These are phyloP conservation scores for Diachasma alloeum DNA, from an alignment of 1,140 invertebrate genomes.

Conservation along the genomic window DNA sequence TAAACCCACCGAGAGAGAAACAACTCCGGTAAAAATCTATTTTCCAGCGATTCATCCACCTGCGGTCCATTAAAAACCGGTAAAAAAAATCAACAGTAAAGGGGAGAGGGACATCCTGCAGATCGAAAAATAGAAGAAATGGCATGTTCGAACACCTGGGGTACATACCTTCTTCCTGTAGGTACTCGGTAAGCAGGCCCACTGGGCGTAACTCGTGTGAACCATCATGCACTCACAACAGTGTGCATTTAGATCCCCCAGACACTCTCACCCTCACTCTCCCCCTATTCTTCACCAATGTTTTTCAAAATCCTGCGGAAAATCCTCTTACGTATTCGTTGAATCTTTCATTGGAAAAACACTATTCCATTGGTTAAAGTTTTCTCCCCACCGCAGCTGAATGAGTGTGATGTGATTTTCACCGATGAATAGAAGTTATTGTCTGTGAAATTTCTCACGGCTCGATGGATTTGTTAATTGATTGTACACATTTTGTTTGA, in stretches of 20 bases:
- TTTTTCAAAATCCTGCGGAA: background rate
- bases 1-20: background rate
- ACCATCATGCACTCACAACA: slow-evolving; percentile 46
- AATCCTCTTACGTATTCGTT: slow-evolving; percentile 28
- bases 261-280: background rate
- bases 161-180: slow-evolving; percentile 62
- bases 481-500: background rate
- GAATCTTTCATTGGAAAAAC: slow-evolving; percentile 16
- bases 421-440: background rate
- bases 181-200: slow-evolving; percentile 63
- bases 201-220: slow-evolving; percentile 63
- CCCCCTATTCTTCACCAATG: background rate
- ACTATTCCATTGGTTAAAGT: background rate
- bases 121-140: background rate
- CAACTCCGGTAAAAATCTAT: background rate
- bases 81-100: background rate
- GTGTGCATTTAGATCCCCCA: background rate
- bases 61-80: background rate
- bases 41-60: background rate
- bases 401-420: background rate
- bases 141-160: background rate
- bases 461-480: background rate
- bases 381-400: background rate
- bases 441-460: background rate
- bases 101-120: background rate